These are phyloP conservation scores for Pachyrhynchus sulphureomaculatus DNA, from an alignment of 1,140 invertebrate species.

Conservation along the genomic window DNA sequence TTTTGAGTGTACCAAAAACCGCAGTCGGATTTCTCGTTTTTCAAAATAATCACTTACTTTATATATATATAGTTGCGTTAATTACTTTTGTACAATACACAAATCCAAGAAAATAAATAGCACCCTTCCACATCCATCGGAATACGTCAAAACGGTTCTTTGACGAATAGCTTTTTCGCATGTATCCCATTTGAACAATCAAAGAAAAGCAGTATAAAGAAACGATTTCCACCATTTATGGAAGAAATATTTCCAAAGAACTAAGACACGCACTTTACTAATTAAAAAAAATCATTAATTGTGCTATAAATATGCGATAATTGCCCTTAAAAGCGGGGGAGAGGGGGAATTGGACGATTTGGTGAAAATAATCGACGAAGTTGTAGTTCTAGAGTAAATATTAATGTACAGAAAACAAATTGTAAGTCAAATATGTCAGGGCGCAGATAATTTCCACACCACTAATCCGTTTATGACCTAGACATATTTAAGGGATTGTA, in stretches of 20 bases:
- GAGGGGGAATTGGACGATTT: neutral
- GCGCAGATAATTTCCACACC: too few relatives aligned
- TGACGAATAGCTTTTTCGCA: conserved; percentile 39
- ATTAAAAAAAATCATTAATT: conserved; percentile 49
- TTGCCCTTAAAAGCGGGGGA: conserved; percentile 27
- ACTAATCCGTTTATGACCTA: too few relatives aligned
- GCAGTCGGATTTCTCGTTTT: too few relatives aligned
- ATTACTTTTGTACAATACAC: too few relatives aligned
- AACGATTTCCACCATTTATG: conserved; percentile 43
- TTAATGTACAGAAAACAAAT: too few relatives aligned
- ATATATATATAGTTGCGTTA: too few relatives aligned
- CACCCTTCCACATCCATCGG: conserved; percentile 20
- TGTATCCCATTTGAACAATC: conserved; percentile 27
- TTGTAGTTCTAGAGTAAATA: neutral
- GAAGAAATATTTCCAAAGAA: conserved; percentile 40
- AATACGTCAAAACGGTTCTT: conserved; percentile 28
- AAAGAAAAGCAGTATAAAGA: conserved; percentile 39
- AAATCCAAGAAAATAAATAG: conserved; percentile 19
- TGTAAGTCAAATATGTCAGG: too few relatives aligned
- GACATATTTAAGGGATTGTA: too few relatives aligned
- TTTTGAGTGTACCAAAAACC: too few relatives aligned
- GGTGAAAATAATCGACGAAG: conserved; percentile 3
- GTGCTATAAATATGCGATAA: conserved; percentile 40
- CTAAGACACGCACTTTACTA: conserved; percentile 41
- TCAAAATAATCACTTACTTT: too few relatives aligned